Percentiles rank a stretch among this genome's conserved stretches.
Conservation (phyloP, 2,888 invertebrate species). For the Autographa pulchrina region DNA sequence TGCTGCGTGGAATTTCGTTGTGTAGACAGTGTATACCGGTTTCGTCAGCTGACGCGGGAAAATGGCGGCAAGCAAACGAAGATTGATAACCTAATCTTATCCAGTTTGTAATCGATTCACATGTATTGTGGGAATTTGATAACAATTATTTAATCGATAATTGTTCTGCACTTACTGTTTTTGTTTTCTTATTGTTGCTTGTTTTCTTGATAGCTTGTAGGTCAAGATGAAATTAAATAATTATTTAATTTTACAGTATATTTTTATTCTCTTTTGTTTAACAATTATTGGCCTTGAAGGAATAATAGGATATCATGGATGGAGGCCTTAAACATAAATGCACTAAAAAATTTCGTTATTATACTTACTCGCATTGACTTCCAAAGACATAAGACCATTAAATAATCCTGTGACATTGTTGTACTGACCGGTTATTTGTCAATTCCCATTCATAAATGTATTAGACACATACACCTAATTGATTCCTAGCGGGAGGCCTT, state of each 20-base stretch:
- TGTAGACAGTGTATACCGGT: slow-evolving; percentile 78
- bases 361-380: too few relatives aligned
- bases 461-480: not conserved
- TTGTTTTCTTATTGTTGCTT: too few relatives aligned
- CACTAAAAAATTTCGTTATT: too few relatives aligned
- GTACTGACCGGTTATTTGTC: not conserved
- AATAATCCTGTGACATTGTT: too few relatives aligned
- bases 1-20: slow-evolving; percentile 80
- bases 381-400: too few relatives aligned
- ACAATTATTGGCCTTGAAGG: too few relatives aligned
- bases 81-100: slow-evolving; percentile 71
- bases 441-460: not conserved
- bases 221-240: too few relatives aligned
- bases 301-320: too few relatives aligned
- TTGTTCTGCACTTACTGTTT: slow-evolving; percentile 10
- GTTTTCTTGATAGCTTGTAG: too few relatives aligned
- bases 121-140: slow-evolving; percentile 31
- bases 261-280: too few relatives aligned
- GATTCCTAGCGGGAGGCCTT: not conserved
- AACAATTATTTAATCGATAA: slow-evolving; percentile 35
- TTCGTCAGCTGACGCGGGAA: slow-evolving; percentile 80
- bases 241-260: too few relatives aligned
- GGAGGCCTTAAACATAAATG: too few relatives aligned
- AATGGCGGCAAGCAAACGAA: slow-evolving; percentile 71
- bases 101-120: slow-evolving; percentile 27